Base-by-base conservation (phyloP, 2,888 invertebrate species). In the Plebejus anna region DNA sequence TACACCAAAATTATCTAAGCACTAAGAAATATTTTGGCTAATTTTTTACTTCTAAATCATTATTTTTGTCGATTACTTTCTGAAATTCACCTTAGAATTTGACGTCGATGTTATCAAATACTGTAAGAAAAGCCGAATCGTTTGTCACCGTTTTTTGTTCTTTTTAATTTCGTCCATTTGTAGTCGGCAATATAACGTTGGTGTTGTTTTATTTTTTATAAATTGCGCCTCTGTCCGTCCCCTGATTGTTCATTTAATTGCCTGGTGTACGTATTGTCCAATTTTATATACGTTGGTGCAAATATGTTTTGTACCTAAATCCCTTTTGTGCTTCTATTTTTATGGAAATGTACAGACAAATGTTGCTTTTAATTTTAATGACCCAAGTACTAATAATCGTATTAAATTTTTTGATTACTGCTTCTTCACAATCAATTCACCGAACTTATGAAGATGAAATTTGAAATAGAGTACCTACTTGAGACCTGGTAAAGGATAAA, bases 231-330 rank as follows among this genome's bases (percentile, higher is more conserved):
- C 83, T 80, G 82, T 75, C 59, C 59, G 16, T 59, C 77, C 86
- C 81, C 86, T 89, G 88, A 92, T 92, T 91, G 91, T 90, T 89
- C 90, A 89, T 87, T 87, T 91, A 92, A 93, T 92, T 92, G 90
- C 88, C 79, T 84, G 88, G 87, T 87, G 87, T 89, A 83, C 90
- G 85, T 88, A 91, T 89, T 91, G 88, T 87, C 79, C 79, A 77
- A 77, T 81, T 82, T 83, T 83, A 76, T 78, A 13, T 55, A 59
- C 36, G 76, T 78, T 77, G 77, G 76, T 61, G 75, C 75, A 32
- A 13, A 70, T 75, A 75, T 75, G 38, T 75, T 61, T 22, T 70
- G 73, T 75, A 75, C 75, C n/a, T 76, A 55, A 75, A 71, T 47
- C 72, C 70, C 61, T 38, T 72, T 59, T 51, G 70, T 61, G 70